Evolutionary conservation across 30 jellyfish, hydroid and myxozoan species (phyloP), one percentile per base, ranked within the genome.

Genomic region (Cassiopea andromeda): DNA sequence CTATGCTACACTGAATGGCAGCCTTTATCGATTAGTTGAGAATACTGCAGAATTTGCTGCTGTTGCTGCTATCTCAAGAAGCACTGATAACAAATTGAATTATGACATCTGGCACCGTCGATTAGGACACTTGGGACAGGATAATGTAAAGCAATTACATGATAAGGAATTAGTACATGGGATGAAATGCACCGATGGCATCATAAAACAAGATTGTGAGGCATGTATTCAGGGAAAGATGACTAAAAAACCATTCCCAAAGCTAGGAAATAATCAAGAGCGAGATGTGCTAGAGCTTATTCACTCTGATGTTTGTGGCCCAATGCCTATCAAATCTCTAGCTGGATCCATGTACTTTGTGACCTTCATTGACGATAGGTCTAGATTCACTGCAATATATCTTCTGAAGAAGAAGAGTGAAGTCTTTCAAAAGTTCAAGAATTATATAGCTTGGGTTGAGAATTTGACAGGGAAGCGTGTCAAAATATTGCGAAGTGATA

Each of bases 231-330:
- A 8, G 46, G 86, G 77, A 46, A 77, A 77, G 47, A 77, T 77
- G 86, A 13, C 18, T 9, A 44, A 18, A 38, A 48, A 47, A 77
- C 86, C 46, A 7, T 27, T 72, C 27, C 81, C 81, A 15, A 72
- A 72, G 27, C 10, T 3, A 6, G 64, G 10, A 6, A 54, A 54
- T 3, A 6, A 54, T 54, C 64, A 54, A 54, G 12, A 77, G 44
- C 6, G 72, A 57, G 47, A n/a, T 10, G 46, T 16, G 46, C 14
- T 77, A 12, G 86, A 77, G 46, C 44, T 48, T 38, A 61, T 57
- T 13, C 86, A 77, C 73, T 12, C 86, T 43, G 78, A 77, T 77
- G 86, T 13, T 57, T 77, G 86, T 61, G 86, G 86, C 45, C 86
- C 86, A n/a, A 57, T 77, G 86, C 86, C 44, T 12, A 77, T 77